Conservation (phyloP, 2,797 vertebrate species). For the Myotis pilosus region DNA sequence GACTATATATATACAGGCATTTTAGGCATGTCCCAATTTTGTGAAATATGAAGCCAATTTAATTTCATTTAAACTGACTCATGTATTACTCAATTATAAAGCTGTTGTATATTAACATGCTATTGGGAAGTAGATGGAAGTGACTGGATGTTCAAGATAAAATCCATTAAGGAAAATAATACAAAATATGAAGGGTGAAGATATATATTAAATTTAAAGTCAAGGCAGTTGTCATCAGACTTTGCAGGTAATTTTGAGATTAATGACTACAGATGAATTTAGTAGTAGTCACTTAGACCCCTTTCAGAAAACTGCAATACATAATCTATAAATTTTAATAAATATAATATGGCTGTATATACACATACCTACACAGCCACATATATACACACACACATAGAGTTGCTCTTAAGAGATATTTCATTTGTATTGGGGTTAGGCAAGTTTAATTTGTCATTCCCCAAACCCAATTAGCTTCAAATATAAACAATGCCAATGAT, state of each 20-base stretch:
- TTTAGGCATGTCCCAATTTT: slow-evolving; percentile 33
- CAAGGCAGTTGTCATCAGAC: slow-evolving; percentile 20
- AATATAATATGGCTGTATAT: slow-evolving; percentile 67
- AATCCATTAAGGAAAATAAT: slow-evolving; percentile 43
- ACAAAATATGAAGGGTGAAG: slow-evolving; percentile 53
- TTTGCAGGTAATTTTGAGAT: slow-evolving; percentile 28
- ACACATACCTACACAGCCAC: slow-evolving; percentile 45
- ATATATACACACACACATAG: slow-evolving; percentile 61
- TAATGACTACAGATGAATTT: slow-evolving; percentile 36
- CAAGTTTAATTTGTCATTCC: slow-evolving; percentile 59
- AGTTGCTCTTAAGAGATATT: slow-evolving; percentile 54
- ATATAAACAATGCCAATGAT: slow-evolving; percentile 18
- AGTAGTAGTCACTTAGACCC: slow-evolving; percentile 54
- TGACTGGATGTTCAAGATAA: neutral
- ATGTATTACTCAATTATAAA: slow-evolving; percentile 60
- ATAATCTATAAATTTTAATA: slow-evolving; percentile 73
- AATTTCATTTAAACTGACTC: slow-evolving; percentile 48
- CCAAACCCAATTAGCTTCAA: slow-evolving; percentile 38
- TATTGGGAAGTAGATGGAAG: slow-evolving; percentile 55
- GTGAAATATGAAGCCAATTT: slow-evolving; percentile 36
- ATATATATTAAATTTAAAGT: slow-evolving; percentile 60
- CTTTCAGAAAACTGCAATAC: slow-evolving; percentile 64
- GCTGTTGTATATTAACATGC: slow-evolving; percentile 54
- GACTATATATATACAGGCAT: neutral
- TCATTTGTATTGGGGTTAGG: slow-evolving; percentile 42